Evolutionary conservation across 2,797 vertebrate species (phyloP), one percentile per base, ranked within the genome.

Genomic region (Onychomys leucogaster): DNA sequence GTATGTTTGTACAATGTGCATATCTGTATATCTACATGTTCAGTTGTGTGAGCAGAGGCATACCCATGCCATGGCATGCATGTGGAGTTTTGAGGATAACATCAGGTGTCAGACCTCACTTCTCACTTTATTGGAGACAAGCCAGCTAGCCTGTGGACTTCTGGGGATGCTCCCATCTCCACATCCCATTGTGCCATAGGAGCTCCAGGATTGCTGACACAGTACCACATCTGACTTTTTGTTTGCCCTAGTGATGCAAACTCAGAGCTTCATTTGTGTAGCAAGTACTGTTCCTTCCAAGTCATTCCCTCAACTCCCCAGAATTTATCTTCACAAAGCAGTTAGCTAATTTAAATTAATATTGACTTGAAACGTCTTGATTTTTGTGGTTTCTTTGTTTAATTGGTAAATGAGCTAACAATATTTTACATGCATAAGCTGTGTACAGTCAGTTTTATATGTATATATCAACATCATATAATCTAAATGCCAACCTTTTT

Each of bases 321-420:
- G 52, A 89, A 89, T 71, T 86, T 81, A 81, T n/a, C 65, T 92
- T 71, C 37, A 34, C 23, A 67, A 90, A 87, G 57, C 16, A 83
- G 16, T 61, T 46, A 91, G 32, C 25, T 69, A 75, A 73, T 11
- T 73, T 86, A 63, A 84, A 52, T 83, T 93, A 65, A 8, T 78
- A 71, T 76, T 85, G 41, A 84, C 49, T 90, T 90, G 57, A 94
- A 96, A 83, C 89, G 27, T 57, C 41, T 81, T 95, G 10, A 71
- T 65, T 91, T 57, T 93, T 95, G 16, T 92, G 25, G 19, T 76
- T 85, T 75, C 69, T 89, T 92, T 61, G 49, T 71, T 94, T 96
- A 27, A 61, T 90, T 92, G 92, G 11, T 78, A 75, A 94, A 73
- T 77, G 12, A 76, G 19, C 88, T 88, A 90, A 69, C 63, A 67